phyloP scores from a whole-genome alignment of 2,888 invertebrate genomes.

The Eristalinus sepulchralis region DNA sequence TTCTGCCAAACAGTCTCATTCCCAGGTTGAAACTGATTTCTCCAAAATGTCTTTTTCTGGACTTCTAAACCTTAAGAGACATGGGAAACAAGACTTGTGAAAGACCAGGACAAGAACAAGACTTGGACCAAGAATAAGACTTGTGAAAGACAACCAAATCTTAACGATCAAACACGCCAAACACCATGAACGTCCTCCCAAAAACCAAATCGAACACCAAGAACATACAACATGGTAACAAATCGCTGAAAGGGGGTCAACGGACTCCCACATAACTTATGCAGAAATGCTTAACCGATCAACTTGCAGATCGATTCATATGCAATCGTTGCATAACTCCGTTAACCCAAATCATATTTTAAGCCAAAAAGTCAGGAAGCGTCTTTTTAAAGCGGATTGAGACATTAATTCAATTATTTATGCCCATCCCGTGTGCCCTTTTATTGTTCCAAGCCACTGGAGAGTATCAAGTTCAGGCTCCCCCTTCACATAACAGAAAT shows the following conservation, averaged over 20 bases:
- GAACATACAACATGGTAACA: background rate
- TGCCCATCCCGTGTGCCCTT: conserved; percentile 39
- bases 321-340: background rate
- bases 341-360: conserved; percentile 51
- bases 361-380: conserved; percentile 57
- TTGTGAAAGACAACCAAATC: too few relatives aligned
- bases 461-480: conserved; percentile 47
- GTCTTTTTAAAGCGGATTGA: conserved; percentile 46
- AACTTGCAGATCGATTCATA: background rate
- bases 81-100: too few relatives aligned
- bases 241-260: background rate
- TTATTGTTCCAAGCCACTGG: conserved; percentile 38
- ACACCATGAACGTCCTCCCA: too few relatives aligned
- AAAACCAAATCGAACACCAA: too few relatives aligned
- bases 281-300: background rate
- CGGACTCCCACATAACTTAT: background rate
- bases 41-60: too few relatives aligned
- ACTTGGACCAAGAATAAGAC: too few relatives aligned
- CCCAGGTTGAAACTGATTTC: too few relatives aligned
- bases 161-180: too few relatives aligned
- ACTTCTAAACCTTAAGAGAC: too few relatives aligned
- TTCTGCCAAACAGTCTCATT: too few relatives aligned
- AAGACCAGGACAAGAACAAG: too few relatives aligned
- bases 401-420: conserved; percentile 69
- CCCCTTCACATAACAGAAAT: conserved; percentile 61